phyloP scores from a whole-genome alignment of 1,140 invertebrate species.

The Oryctes rhinoceros region DNA sequence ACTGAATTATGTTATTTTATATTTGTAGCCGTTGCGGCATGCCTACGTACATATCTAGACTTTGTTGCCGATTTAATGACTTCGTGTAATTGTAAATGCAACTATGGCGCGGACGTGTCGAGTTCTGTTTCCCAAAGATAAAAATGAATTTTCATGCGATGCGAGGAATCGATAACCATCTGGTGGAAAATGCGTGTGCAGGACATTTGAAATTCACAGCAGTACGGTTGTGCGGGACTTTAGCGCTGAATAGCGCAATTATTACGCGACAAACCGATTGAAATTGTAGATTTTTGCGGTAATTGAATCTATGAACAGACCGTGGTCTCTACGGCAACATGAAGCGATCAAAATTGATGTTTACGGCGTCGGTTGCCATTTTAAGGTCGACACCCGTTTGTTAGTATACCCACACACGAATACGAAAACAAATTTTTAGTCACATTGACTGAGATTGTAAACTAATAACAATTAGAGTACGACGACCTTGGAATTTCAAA shows the following conservation, averaged over 20 bases:
- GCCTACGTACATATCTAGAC: no score
- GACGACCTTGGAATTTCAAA: background rate
- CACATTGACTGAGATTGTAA: background rate
- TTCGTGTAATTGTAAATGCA: no score
- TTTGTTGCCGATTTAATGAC: no score
- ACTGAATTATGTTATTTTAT: no score
- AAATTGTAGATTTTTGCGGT: conserved; percentile 36
- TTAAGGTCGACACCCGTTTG: conserved; percentile 1
- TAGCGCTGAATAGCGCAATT: conserved; percentile 9
- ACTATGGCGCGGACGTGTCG: no score
- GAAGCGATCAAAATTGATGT: conserved; percentile 28
- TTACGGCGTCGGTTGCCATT: conserved; percentile 1
- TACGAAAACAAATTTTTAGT: background rate
- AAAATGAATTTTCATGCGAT: conserved; percentile 31
- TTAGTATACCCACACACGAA: background rate
- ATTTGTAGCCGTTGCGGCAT: no score
- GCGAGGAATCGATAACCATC: conserved; percentile 26
- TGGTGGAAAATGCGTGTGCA: conserved; percentile 8
- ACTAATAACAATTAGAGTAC: conserved; percentile 13
- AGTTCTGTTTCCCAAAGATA: background rate
- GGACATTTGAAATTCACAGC: conserved; percentile 18
- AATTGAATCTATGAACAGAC: conserved; percentile 12
- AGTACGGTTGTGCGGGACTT: background rate
- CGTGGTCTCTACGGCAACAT: conserved; percentile 2
- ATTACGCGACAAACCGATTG: conserved; percentile 33